A percentile compares a stretch with the other conserved stretches of the same genome.
Conservation (phyloP, 2,888 invertebrate species). For the Fragum fragum region DNA sequence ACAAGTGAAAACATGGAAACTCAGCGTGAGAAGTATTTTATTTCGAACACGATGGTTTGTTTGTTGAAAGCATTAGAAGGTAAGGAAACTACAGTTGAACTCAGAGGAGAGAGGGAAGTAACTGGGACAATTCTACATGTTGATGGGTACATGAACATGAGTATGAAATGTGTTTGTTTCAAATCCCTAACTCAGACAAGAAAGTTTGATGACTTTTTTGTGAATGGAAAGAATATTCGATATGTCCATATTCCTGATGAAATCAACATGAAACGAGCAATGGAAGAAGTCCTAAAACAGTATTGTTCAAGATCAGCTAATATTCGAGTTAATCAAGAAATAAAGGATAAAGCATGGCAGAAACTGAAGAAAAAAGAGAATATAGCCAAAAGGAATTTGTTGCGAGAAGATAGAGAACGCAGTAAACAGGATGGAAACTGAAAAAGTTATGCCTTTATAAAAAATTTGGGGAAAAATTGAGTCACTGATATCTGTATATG, state of each 20-base stretch:
- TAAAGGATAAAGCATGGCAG: conserved; percentile 53
- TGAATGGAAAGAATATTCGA: conserved; percentile 81
- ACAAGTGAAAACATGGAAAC: conserved; percentile 64
- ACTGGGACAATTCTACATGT: conserved; percentile 76
- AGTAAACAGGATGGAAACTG: not conserved
- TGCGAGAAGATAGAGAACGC: not conserved
- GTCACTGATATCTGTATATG: too few relatives aligned
- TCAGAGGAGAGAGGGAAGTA: conserved; percentile 78
- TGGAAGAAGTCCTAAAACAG: conserved; percentile 61
- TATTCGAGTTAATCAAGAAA: conserved; percentile 44
- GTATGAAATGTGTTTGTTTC: conserved; percentile 76
- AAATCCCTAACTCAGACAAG: conserved; percentile 56
- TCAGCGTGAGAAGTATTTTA: conserved; percentile 72
- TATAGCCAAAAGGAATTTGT: conserved; percentile 28
- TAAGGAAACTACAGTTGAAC: conserved; percentile 78
- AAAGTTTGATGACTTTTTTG: conserved; percentile 76
- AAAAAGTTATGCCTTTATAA: not conserved
- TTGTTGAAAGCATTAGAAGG: conserved; percentile 80
- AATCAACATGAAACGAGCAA: conserved; percentile 78
- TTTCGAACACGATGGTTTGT: conserved; percentile 76
- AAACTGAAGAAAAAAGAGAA: conserved; percentile 52
- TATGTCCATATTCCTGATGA: conserved; percentile 85
- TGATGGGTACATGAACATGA: conserved; percentile 79
- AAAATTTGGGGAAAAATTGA: too few relatives aligned
- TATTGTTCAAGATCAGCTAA: conserved; percentile 38